A percentile compares a stretch with the other conserved stretches of the same genome.
These are phyloP conservation scores for Prietella phreatophila DNA, from an alignment of 2,113 vertebrate genomes.

Conservation along the genomic window DNA sequence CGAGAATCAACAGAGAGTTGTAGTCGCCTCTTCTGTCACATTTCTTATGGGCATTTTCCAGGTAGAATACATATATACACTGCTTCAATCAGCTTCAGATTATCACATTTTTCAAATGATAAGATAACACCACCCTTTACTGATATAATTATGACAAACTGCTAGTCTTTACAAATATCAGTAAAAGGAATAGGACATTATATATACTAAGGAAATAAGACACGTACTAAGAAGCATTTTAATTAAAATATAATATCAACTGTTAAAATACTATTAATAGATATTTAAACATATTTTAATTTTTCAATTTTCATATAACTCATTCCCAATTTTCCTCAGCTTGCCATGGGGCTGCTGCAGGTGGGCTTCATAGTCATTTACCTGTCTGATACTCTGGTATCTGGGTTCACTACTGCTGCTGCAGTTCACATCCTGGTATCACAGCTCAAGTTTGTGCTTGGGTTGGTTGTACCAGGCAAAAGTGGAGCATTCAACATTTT, in stretches of 20 bases:
- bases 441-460: slow-evolving; percentile 93
- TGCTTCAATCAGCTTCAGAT: not conserved
- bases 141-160: not conserved
- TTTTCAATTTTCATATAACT: not conserved
- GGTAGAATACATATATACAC: slow-evolving; percentile 65
- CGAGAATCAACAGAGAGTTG: slow-evolving; percentile 67
- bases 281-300: not conserved
- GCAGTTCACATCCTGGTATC: slow-evolving; percentile 91
- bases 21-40: slow-evolving; percentile 83
- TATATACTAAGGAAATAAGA: too few relatives aligned
- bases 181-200: not conserved
- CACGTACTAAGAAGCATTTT: not conserved
- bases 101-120: not conserved
- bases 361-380: slow-evolving; percentile 92
- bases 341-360: slow-evolving; percentile 81
- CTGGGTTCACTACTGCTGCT: slow-evolving; percentile 91
- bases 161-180: not conserved
- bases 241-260: not conserved
- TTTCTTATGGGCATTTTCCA: slow-evolving; percentile 87
- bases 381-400: slow-evolving; percentile 88
- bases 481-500: slow-evolving; percentile 79
- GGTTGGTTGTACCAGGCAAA: slow-evolving; percentile 75
- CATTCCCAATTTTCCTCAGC: slow-evolving; percentile 64
- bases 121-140: not conserved
- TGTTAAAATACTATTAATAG: not conserved